Evolutionary conservation across 2,888 invertebrate species (phyloP).

Genomic region (Cabera pusaria): DNA sequence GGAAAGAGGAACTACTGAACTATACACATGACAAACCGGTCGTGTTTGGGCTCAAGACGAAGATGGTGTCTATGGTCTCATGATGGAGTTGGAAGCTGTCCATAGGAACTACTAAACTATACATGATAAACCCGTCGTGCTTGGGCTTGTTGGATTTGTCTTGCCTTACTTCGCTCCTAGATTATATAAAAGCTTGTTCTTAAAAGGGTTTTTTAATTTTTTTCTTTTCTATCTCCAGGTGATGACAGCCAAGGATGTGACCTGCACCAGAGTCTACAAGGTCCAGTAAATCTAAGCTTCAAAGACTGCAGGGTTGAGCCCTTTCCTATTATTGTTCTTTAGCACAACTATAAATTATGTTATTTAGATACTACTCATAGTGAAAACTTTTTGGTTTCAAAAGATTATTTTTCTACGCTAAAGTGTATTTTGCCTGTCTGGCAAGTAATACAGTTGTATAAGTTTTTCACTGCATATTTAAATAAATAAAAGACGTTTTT

Average conservation of each 20-base stretch:
- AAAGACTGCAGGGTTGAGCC: constrained; percentile 66
- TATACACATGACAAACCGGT: no score
- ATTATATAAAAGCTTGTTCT: no score
- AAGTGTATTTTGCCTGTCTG: constrained; percentile 46
- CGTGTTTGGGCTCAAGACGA: no score
- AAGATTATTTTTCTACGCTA: constrained; percentile 62
- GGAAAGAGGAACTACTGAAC: no score
- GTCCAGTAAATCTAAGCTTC: constrained; percentile 68
- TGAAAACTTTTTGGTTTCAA: constrained; percentile 39
- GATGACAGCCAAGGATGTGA: constrained; percentile 88
- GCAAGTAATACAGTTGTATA: constrained; percentile 62
- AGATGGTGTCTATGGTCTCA: no score
- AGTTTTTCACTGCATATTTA: constrained; percentile 77
- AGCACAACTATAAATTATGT: constrained; percentile 69
- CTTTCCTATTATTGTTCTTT: constrained; percentile 44
- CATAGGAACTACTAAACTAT: no score
- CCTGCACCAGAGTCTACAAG: constrained; percentile 90
- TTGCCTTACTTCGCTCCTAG: no score
- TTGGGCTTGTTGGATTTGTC: no score
- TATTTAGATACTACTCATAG: constrained; percentile 50
- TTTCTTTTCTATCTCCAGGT: no score
- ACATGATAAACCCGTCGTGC: no score
- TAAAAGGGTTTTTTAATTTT: no score
- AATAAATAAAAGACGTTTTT: constrained; percentile 53
- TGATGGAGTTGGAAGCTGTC: no score